These are phyloP conservation scores for Ganaspis sp. DNA, from an alignment of 1,140 invertebrate species.

Conservation along the genomic window DNA sequence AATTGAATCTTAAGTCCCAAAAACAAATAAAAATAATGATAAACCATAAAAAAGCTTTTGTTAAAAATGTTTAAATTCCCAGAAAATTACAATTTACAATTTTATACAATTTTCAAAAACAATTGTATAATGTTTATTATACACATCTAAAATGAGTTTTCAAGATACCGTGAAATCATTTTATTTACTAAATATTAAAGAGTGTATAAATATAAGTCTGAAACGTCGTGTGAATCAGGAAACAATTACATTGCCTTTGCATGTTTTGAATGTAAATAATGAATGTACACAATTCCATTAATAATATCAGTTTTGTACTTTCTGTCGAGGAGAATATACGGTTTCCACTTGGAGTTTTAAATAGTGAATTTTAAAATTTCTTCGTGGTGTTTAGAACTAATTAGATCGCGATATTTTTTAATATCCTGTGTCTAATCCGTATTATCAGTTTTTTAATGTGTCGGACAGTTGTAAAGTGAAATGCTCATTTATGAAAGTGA, in stretches of 20 bases:
- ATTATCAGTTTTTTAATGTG: neutral
- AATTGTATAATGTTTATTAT: too few species aligned
- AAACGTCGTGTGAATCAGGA: neutral
- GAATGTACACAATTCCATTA: neutral
- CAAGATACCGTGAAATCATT: neutral
- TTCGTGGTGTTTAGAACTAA: neutral
- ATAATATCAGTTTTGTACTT: neutral
- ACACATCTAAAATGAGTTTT: too few species aligned
- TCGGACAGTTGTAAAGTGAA: constrained; percentile 35
- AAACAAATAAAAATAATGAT: too few species aligned
- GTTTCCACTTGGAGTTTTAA: neutral
- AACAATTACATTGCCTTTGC: neutral
- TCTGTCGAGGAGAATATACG: neutral
- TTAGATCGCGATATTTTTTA: neutral
- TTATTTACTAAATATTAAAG: neutral
- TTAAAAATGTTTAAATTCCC: too few species aligned
- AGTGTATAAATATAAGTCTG: neutral
- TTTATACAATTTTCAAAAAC: too few species aligned
- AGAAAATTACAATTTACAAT: too few species aligned
- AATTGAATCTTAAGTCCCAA: too few species aligned
- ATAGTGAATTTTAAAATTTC: neutral
- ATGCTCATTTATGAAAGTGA: constrained; percentile 43
- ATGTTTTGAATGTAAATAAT: neutral
- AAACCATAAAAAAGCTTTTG: too few species aligned
- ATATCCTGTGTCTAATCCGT: neutral